Base-by-base conservation (phyloP, 2,888 invertebrate genomes). In the Chymomyza fuscimana region DNA sequence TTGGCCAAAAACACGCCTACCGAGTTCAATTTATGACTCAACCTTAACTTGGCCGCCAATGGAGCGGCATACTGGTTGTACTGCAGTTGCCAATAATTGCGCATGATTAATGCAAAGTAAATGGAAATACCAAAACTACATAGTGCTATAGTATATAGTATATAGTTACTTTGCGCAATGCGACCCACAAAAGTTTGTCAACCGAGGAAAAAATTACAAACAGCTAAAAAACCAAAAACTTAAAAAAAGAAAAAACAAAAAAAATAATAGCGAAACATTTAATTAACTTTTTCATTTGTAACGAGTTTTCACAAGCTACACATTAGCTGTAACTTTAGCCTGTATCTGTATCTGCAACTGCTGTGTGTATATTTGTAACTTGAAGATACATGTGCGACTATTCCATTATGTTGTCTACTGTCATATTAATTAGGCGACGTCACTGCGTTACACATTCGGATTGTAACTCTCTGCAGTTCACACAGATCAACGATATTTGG, bases 281-380 rank as follows among this genome's bases (percentile, higher is more conserved):
- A 73, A 79, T 79, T 64, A 72, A 69, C 63, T 69, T 73, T 76
- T 61, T 36, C 61, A 36, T 65, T 62, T 63, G 46, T 46, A 19
- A 19, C 22, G 5, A 15, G 29, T 19, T 74, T 86, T 77, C 81
- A 56, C 81, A 86, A 86, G 70, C 72, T 29, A 56, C 78, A 69
- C 62, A 78, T 54, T 19, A 54, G 54, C 16, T 54, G 22, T 46
- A 46, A 12, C 40, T 46, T 46, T 12, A 46, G 40, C 10, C 40
- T 32, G 32, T 9, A 32, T 32, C 1, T 32, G 12, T 46, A 46
- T 46, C 40, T 46, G 40, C 40, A 46, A 46, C 40, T 46, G 40
- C 12, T 46, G 40, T 12, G 36, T 36, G 36, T 7, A 36, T 36
- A 46, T 46, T 46, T 46, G 40, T 46, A 46, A 46, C 40, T 46